Evolutionary conservation across 2,888 invertebrate species (phyloP), one percentile per base, ranked within the genome.

Genomic region (Cordilura impudica): DNA sequence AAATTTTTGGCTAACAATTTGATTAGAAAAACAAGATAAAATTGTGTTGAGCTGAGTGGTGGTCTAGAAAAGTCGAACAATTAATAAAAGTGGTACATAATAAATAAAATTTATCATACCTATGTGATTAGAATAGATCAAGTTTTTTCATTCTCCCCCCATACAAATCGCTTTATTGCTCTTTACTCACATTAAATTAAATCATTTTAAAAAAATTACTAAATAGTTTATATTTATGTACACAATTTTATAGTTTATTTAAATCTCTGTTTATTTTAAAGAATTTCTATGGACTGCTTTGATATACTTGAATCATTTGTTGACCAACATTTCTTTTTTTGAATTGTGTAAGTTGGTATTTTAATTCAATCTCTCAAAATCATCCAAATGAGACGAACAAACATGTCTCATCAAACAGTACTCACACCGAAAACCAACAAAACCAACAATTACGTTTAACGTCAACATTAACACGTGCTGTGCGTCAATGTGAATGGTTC

Each of bases 381-480:
- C 31, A 1, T 10, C 8, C 12, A 31, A 31, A 31, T 12, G 2
- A 31, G 31, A 31, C 31, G 1, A 10, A 54, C 2, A 54, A 29
- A 54, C 16, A 43, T 53, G 5, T 39, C n/a, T 39, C 53, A 51
- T 12, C 23, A 4, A 31, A 31, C 12, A 31, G 31, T 31, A 2
- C 12, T 31, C 8, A 31, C 10, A 31, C 31, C 31, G 4, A 31
- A 31, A 29, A 31, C 2, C 4, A 39, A n/a, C 12, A n/a, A 39
- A n/a, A 39, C 3, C 35, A 39, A 12, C n/a, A 12, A 39, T 39
- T 39, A 39, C 29, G 19, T 26, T 45, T 39, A 61, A 51, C 60
- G 10, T 6, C 31, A 58, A 54, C 39, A 69, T 49, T 67, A 83
- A 82, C 84, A 83, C 84, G 84, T 84, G 84, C 83, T 83, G 82